phyloP scores from a whole-genome alignment of 1,140 invertebrate species.

The Cherax quadricarinatus region DNA sequence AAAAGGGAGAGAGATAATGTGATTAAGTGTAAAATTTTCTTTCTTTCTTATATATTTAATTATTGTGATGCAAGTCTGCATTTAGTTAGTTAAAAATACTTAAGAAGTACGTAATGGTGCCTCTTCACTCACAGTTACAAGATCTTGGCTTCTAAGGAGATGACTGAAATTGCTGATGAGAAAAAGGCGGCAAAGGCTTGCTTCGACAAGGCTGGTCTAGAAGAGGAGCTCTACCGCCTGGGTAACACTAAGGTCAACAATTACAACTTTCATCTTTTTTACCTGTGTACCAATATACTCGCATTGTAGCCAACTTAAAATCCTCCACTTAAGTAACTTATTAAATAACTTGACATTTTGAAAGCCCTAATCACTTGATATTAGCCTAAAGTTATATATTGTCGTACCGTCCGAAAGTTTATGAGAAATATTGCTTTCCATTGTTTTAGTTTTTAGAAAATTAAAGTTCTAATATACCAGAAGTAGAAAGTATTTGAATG shows the following conservation, averaged over 20 bases:
- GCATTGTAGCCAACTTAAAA: neutral
- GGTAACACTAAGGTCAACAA: slow-evolving; percentile 81
- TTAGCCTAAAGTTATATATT: too few species aligned
- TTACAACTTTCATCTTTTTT: neutral
- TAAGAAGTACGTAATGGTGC: too few species aligned
- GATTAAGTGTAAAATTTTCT: neutral
- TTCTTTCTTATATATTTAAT: neutral
- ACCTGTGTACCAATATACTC: neutral
- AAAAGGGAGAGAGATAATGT: neutral
- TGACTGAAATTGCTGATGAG: slow-evolving; percentile 78
- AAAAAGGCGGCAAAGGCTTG: slow-evolving; percentile 78
- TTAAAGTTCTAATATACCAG: too few species aligned
- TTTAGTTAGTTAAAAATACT: neutral
- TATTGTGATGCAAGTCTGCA: neutral
- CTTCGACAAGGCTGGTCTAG: slow-evolving; percentile 79
- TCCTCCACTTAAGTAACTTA: neutral
- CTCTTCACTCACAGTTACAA: slow-evolving; percentile 78
- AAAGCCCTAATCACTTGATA: too few species aligned
- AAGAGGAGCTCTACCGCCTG: slow-evolving; percentile 80
- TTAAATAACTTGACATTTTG: too few species aligned
- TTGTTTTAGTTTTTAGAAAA: too few species aligned
- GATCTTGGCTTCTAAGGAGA: slow-evolving; percentile 81
- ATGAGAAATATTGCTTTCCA: too few species aligned
- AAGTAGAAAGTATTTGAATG: too few species aligned
- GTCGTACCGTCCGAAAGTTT: too few species aligned